phyloP scores from a whole-genome alignment of 2,797 vertebrate genomes.

The Mormyrus hasselquistii region DNA sequence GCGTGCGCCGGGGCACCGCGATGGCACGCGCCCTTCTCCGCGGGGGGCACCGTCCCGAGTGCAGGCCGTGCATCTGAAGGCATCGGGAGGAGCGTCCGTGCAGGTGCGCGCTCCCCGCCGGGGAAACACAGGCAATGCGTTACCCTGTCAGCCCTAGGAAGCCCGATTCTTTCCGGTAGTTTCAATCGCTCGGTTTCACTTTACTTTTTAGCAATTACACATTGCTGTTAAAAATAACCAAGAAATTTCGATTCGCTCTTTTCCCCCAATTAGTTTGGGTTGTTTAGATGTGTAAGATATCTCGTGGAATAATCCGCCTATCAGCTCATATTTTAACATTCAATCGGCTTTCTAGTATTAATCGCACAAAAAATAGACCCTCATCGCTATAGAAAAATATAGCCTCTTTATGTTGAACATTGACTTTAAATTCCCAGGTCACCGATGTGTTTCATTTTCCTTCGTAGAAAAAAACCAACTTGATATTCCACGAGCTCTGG shows the following conservation, averaged over 20 bases:
- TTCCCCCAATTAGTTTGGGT: background rate
- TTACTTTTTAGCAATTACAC: background rate
- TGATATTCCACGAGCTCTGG: constrained; percentile 36
- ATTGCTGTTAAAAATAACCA: background rate
- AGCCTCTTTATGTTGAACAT: background rate
- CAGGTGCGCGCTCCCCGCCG: constrained; percentile 22
- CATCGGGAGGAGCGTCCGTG: constrained; percentile 16
- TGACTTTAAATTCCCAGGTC: constrained; percentile 26
- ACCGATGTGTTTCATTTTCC: constrained; percentile 27
- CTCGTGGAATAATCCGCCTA: background rate
- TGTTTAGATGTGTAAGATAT: background rate
- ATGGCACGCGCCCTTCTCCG: constrained; percentile 25
- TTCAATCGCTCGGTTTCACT: background rate
- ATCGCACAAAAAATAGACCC: background rate
- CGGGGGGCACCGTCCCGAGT: constrained; percentile 37
- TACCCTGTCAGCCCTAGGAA: background rate
- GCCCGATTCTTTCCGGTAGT: background rate
- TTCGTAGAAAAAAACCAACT: constrained; percentile 38
- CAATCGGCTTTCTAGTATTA: background rate
- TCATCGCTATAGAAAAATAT: constrained; percentile 1
- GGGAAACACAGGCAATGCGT: constrained; percentile 35
- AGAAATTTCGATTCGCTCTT: background rate
- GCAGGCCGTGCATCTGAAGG: constrained; percentile 36
- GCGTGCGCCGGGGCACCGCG: background rate
- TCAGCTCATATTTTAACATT: background rate